A percentile compares a stretch with the other conserved stretches of the same genome.
phyloP scores from a whole-genome alignment of 2,113 vertebrate species.

The Pipra filicauda region DNA sequence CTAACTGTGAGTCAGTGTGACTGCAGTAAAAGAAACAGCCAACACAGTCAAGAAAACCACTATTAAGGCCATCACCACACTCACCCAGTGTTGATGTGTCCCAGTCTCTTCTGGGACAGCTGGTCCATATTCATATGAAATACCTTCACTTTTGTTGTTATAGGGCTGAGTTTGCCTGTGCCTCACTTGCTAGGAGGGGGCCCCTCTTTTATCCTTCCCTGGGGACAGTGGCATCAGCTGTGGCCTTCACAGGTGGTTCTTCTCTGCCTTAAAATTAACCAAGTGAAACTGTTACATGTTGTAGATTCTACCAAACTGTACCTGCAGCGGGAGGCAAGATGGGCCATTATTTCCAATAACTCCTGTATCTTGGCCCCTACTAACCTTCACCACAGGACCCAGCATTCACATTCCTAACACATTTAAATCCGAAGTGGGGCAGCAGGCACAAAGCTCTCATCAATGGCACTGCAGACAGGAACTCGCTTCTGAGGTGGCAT shows the following conservation, averaged over 20 bases:
- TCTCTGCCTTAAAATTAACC: accelerated
- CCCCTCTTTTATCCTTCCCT: neutral
- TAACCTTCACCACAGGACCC: neutral
- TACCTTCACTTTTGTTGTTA: accelerated
- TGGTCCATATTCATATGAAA: accelerated
- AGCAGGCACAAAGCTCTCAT: neutral
- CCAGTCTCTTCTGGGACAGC: neutral
- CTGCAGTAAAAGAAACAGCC: neutral
- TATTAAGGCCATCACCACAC: accelerated
- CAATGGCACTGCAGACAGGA: neutral
- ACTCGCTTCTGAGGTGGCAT: neutral
- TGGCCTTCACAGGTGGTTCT: accelerated
- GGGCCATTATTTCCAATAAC: neutral
- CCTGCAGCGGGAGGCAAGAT: neutral
- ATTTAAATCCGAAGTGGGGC: accelerated
- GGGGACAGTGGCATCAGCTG: accelerated
- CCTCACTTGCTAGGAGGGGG: accelerated
- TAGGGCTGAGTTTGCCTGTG: neutral
- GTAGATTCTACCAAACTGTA: accelerated
- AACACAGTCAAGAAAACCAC: neutral
- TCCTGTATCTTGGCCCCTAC: accelerated
- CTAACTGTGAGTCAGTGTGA: neutral
- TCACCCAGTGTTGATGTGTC: neutral
- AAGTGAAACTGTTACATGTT: accelerated
- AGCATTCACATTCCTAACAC: neutral